A percentile compares a stretch with the other conserved stretches of the same genome.
Evolutionary conservation across 2,113 vertebrate genomes (phyloP).

Genomic region (Abramis brama): DNA sequence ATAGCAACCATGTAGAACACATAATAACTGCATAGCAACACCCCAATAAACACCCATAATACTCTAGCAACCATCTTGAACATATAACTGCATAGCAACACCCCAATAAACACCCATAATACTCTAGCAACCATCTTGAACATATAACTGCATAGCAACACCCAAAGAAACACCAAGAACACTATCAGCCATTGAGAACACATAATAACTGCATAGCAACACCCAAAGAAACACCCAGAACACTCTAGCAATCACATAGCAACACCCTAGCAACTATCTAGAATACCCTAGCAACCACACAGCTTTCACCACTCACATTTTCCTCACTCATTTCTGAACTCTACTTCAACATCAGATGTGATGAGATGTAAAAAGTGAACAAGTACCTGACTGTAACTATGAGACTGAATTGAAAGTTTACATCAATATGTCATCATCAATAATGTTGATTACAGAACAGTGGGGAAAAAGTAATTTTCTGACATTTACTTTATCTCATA

Average conservation of each 20-base stretch:
- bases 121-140: not conserved
- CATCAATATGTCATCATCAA: too few species aligned
- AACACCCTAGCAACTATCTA: not conserved
- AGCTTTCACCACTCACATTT: not conserved
- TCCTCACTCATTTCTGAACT: not conserved
- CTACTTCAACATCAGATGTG: not conserved
- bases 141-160: not conserved
- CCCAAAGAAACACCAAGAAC: not conserved
- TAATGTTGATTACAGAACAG: too few species aligned
- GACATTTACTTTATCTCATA: not conserved
- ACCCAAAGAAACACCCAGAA: not conserved
- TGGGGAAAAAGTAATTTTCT: not conserved
- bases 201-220: not conserved
- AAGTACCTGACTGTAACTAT: not conserved
- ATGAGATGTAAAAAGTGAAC: not conserved
- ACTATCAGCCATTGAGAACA: not conserved
- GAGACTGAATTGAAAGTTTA: not conserved
- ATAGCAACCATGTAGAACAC: not conserved
- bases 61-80: not conserved
- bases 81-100: not conserved
- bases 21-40: too few species aligned
- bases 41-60: not conserved
- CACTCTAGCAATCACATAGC: not conserved
- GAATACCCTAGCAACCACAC: not conserved
- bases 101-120: not conserved